A percentile compares a stretch with the other conserved stretches of the same genome.
Evolutionary conservation across 2,888 invertebrate species (phyloP).

Genomic region (Parthenolecanium corni): DNA sequence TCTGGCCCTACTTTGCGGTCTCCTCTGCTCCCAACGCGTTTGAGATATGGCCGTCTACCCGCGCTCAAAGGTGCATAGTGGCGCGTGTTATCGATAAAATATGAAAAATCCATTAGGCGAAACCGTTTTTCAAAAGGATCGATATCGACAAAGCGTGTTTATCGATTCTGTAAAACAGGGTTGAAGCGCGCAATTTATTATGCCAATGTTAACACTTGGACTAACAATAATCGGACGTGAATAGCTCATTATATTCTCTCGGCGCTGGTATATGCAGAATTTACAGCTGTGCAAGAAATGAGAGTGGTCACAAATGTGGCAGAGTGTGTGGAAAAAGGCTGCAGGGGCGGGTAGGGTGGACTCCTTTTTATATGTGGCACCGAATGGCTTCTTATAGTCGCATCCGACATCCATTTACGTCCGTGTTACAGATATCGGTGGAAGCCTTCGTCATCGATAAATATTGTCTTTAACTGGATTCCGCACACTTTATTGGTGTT

Average conservation of each 20-base stretch:
- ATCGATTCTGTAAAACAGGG: slow-evolving; percentile 20
- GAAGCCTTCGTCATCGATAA: slow-evolving; percentile 20
- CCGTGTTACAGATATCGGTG: slow-evolving; percentile 20
- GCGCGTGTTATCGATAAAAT: slow-evolving; percentile 26
- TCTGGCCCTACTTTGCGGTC: too few relatives aligned
- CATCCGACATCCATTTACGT: slow-evolving; percentile 7
- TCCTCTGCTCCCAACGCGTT: too few relatives aligned
- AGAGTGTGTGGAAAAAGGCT: too few relatives aligned
- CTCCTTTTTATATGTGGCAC: background rate
- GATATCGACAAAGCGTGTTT: slow-evolving; percentile 24
- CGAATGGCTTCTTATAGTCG: background rate
- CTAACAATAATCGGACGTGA: slow-evolving; percentile 11
- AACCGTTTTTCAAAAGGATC: slow-evolving; percentile 7
- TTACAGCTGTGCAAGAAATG: too few relatives aligned
- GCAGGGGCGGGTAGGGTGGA: too few relatives aligned
- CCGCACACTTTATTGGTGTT: slow-evolving; percentile 15
- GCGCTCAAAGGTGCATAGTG: background rate
- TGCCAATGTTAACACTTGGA: slow-evolving; percentile 16
- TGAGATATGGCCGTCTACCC: too few relatives aligned
- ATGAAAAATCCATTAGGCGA: slow-evolving; percentile 22
- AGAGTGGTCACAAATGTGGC: too few relatives aligned
- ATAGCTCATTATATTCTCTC: background rate
- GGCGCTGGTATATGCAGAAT: background rate
- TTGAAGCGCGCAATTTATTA: slow-evolving; percentile 25
- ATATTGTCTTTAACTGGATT: slow-evolving; percentile 21